Conservation (phyloP, 2,113 vertebrate species). For the Meriones unguiculatus region DNA sequence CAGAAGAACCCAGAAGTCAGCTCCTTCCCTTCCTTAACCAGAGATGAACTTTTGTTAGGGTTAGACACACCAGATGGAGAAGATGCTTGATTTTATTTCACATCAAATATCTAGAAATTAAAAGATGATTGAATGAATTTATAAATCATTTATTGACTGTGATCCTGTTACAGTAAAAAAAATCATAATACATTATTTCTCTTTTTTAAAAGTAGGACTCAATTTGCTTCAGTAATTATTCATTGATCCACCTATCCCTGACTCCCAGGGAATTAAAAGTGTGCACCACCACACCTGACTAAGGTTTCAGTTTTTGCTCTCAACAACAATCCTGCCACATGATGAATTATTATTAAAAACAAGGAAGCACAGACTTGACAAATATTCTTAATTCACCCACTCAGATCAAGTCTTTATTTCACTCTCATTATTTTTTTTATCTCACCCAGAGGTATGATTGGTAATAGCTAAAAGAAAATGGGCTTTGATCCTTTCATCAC, state of each 20-base stretch:
- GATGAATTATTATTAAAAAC: background rate
- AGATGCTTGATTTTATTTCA: background rate
- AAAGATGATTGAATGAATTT: background rate
- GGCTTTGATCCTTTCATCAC: background rate
- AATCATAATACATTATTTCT: slow-evolving; percentile 2
- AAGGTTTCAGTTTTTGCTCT: background rate
- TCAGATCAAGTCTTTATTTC: background rate
- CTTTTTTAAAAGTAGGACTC: background rate
- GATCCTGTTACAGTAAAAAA: background rate
- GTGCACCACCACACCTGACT: background rate
- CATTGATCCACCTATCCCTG: background rate
- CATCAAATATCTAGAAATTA: background rate
- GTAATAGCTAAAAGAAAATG: background rate
- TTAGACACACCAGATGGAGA: background rate
- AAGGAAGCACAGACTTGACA: background rate
- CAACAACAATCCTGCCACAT: background rate
- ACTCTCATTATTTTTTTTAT: background rate
- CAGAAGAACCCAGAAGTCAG: background rate
- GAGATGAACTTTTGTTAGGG: background rate
- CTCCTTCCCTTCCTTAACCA: background rate
- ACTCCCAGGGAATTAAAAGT: background rate
- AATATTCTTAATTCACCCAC: background rate
- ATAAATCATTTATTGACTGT: slow-evolving; percentile 1
- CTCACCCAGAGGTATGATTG: background rate
- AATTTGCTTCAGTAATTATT: background rate